phyloP scores from a whole-genome alignment of 2,888 invertebrate genomes.

The Acheta domesticus region DNA sequence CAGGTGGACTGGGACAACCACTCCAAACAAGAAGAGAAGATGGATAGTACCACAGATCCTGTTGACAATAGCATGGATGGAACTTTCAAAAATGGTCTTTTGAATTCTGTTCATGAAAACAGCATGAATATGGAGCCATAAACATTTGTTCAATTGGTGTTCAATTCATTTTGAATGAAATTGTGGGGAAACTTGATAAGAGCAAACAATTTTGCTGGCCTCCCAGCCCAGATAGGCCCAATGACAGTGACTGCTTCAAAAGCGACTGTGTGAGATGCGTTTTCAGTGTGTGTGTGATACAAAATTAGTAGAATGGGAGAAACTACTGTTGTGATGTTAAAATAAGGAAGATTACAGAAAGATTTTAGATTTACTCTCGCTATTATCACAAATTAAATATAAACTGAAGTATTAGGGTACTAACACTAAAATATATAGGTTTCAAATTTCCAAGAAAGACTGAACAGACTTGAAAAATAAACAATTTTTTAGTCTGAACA shows the following conservation, averaged over 20 bases:
- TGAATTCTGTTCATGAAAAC: conserved; percentile 23
- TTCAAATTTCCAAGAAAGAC: conserved; percentile 23
- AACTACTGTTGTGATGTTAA: conserved; percentile 41
- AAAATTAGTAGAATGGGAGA: conserved; percentile 53
- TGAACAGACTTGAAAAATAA: background rate
- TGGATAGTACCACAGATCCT: background rate
- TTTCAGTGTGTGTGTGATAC: conserved; percentile 66
- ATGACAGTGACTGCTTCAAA: conserved; percentile 65
- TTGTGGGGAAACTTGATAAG: background rate
- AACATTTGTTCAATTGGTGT: background rate
- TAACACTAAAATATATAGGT: conserved; percentile 25
- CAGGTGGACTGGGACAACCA: conserved; percentile 34
- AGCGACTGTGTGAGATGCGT: conserved; percentile 72
- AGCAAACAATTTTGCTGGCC: background rate
- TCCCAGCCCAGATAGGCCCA: conserved; percentile 54
- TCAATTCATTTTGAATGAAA: background rate
- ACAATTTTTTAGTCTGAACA: background rate
- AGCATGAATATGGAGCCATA: conserved; percentile 22
- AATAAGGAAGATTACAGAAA: background rate
- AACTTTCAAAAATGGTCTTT: background rate
- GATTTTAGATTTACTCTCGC: background rate
- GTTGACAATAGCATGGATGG: conserved; percentile 4
- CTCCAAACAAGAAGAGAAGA: conserved; percentile 25
- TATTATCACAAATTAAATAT: conserved; percentile 21
- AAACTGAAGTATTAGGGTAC: background rate